Base-by-base conservation (phyloP, 2,113 vertebrate genomes). In the Garra rufa region DNA sequence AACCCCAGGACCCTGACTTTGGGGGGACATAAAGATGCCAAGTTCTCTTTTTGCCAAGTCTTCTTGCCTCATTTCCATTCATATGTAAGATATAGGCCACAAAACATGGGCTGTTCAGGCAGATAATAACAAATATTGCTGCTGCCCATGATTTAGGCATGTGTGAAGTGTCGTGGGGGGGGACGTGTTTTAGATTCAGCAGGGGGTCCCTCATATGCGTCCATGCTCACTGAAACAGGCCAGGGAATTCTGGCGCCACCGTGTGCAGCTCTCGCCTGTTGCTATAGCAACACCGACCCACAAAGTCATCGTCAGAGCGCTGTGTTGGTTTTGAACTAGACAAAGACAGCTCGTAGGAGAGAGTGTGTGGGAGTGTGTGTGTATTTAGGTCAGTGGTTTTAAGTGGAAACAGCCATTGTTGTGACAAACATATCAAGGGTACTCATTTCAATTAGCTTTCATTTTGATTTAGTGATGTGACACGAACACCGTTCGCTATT, bases 211-310 rank as follows among this genome's bases (percentile, higher is more conserved):
- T n/a, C 79, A 26, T n/a, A 30, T 80, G 28, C 14, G 59, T 9
- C 30, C 46, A 34, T 52, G 44, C 28, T 70, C 28, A 70, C 46
- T 69, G 79, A 70, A 70, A 46, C 28, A 21, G 44, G 28, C 63
- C 61, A 70, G 83, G 50, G 50, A 46, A 71, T 61, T 82, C 74
- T 59, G 48, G 44, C 71, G 38, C 74, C 83, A 86, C 71, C 74
- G 10, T 73, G 76, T 61, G 81, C 44, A 83, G 73, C 61, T 50
- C 63, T 57, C 44, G 50, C 52, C 38, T 71, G 79, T 87, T 77
- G 30, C 83, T 81, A 87, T 85, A 84, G 86, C 80, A 87, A 87
- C 86, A 21, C 26, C 30, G 55, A 55, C 67, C 63, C 79, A 63
- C 80, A 34, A 79, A 73, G 57, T 65, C 61, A 65, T 24, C 28